phyloP scores from a whole-genome alignment of 2,888 invertebrate genomes.

The Pseudanteris insignis region DNA sequence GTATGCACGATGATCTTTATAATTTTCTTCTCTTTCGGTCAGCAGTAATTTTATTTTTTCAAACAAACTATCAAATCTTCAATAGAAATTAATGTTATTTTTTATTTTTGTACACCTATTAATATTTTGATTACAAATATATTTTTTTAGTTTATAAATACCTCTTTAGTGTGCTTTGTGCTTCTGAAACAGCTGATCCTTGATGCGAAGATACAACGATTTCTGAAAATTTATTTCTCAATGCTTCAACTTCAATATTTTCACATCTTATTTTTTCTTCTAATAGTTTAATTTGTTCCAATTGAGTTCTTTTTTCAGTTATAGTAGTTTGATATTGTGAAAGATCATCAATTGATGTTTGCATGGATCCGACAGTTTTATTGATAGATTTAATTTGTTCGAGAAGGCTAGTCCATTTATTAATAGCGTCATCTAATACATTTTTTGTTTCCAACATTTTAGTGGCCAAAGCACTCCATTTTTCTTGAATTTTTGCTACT shows the following conservation, averaged over 20 bases:
- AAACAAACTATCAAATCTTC: slow-evolving; percentile 79
- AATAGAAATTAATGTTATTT: slow-evolving; percentile 6
- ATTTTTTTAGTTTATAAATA: slow-evolving; percentile 15
- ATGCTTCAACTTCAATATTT: slow-evolving; percentile 86
- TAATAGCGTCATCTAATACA: slow-evolving; percentile 86
- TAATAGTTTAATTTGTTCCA: slow-evolving; percentile 84
- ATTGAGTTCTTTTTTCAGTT: slow-evolving; percentile 85
- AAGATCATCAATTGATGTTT: slow-evolving; percentile 78
- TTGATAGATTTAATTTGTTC: slow-evolving; percentile 88
- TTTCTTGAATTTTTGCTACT: slow-evolving; percentile 83
- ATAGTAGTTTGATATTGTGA: slow-evolving; percentile 81
- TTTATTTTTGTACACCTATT: no score
- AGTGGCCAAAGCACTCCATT: slow-evolving; percentile 87
- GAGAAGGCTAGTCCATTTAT: slow-evolving; percentile 89
- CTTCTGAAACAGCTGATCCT: slow-evolving; percentile 83
- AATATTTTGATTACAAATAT: slow-evolving; percentile 1
- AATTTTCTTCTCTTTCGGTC: slow-evolving; percentile 84
- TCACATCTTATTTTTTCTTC: slow-evolving; percentile 91
- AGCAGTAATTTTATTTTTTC: slow-evolving; percentile 78
- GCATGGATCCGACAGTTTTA: slow-evolving; percentile 82
- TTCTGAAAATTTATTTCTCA: slow-evolving; percentile 85
- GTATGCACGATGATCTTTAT: slow-evolving; percentile 86
- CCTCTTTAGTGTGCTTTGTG: slow-evolving; percentile 82
- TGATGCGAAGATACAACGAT: slow-evolving; percentile 88
- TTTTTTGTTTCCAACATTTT: slow-evolving; percentile 92